Conservation (phyloP, 2,113 vertebrate species). For the Emydura subglobosa region DNA sequence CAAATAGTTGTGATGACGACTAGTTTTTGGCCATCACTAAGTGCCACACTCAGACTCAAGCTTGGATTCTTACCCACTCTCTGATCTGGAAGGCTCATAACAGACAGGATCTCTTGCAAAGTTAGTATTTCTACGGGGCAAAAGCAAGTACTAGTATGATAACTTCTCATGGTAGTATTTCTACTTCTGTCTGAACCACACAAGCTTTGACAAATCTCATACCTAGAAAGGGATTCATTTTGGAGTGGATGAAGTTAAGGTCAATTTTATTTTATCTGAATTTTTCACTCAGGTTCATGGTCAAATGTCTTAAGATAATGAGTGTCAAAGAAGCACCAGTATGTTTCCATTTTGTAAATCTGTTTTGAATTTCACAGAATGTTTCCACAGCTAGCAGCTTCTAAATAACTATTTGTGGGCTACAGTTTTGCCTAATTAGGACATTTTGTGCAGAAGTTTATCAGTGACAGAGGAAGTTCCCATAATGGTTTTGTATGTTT, state of each 20-base stretch:
- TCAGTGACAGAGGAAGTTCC: background rate
- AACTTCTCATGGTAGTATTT: slow-evolving; percentile 46
- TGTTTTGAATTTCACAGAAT: background rate
- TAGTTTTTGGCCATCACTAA: slow-evolving; percentile 34
- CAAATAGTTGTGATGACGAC: background rate
- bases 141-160: background rate
- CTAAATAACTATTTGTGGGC: background rate
- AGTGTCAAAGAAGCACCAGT: background rate
- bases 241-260: background rate
- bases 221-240: slow-evolving; percentile 31
- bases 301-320: background rate
- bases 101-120: slow-evolving; percentile 49
- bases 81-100: slow-evolving; percentile 47
- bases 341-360: background rate
- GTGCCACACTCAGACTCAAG: background rate
- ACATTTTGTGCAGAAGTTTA: background rate
- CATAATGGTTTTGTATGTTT: background rate
- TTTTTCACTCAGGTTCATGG: background rate
- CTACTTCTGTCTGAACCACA: slow-evolving; percentile 59
- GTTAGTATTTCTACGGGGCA: background rate
- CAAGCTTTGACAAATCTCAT: slow-evolving; percentile 59
- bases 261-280: background rate
- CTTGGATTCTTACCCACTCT: slow-evolving; percentile 55
- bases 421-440: background rate
- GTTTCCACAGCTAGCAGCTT: background rate